Conservation (phyloP, 2,797 vertebrate genomes). For the Siniperca undulata region DNA sequence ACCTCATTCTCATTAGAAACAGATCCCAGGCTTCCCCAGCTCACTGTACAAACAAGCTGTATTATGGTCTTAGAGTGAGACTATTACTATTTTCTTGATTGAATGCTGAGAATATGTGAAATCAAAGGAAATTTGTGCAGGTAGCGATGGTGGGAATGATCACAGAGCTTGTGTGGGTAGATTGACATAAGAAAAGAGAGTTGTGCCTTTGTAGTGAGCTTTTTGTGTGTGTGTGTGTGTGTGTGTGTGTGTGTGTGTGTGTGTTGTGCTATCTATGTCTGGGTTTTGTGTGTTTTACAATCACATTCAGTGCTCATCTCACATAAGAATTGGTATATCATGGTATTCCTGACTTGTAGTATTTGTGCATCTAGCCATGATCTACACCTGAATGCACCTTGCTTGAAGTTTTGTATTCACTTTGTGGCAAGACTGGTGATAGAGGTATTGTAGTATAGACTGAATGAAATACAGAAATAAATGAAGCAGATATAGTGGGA, state of each 20-base stretch:
- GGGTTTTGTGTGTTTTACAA: background rate
- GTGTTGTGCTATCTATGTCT: background rate
- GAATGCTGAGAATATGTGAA: constrained; percentile 31
- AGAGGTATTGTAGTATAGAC: background rate
- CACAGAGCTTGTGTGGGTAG: constrained; percentile 13
- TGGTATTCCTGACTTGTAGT: background rate
- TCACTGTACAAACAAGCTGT: constrained; percentile 30
- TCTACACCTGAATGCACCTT: background rate
- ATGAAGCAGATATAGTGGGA: constrained; percentile 29
- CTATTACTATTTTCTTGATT: constrained; percentile 11
- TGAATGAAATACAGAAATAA: constrained; percentile 18
- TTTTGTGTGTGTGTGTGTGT: background rate
- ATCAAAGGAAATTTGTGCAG: constrained; percentile 24
- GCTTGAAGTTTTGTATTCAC: background rate
- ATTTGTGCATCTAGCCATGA: background rate
- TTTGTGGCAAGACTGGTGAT: background rate
- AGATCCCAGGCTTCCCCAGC: background rate
- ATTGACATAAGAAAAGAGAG: constrained; percentile 16
- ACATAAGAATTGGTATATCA: background rate
- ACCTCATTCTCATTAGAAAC: constrained; percentile 38
- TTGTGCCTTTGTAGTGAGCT: constrained; percentile 2
- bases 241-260: constrained; percentile 5
- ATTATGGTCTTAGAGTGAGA: constrained; percentile 6
- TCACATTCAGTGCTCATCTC: background rate
- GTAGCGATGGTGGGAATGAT: constrained; percentile 18